Percentiles rank a stretch among this genome's conserved stretches.
These are phyloP conservation scores for Nomada fucata DNA, from an alignment of 2,888 invertebrate species.

Conservation along the genomic window DNA sequence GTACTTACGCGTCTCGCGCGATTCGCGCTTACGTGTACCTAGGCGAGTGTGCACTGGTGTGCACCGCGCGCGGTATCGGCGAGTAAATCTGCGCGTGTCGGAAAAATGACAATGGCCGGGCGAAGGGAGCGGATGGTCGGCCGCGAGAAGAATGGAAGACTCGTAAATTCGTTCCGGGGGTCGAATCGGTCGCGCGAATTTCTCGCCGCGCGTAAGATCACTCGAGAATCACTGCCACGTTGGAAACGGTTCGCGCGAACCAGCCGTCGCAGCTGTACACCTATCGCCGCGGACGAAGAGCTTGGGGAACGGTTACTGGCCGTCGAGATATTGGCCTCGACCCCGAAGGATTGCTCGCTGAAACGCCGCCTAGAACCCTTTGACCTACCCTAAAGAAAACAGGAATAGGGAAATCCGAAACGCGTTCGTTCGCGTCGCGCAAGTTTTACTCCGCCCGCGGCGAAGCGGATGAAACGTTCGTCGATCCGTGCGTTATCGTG, in stretches of 20 bases:
- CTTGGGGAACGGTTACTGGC: slow-evolving; percentile 66
- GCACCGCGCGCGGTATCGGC: not conserved
- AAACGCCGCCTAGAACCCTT: slow-evolving; percentile 28
- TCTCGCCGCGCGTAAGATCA: slow-evolving; percentile 64
- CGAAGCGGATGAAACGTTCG: slow-evolving; percentile 43
- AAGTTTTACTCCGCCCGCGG: slow-evolving; percentile 28
- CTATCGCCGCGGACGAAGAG: slow-evolving; percentile 61
- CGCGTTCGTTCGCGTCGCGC: slow-evolving; percentile 32
- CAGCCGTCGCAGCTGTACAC: slow-evolving; percentile 44
- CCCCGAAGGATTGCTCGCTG: slow-evolving; percentile 35
- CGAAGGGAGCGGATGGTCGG: not conserved
- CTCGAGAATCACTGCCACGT: slow-evolving; percentile 63
- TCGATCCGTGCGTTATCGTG: slow-evolving; percentile 40
- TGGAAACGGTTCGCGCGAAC: slow-evolving; percentile 65
- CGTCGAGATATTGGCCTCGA: slow-evolving; percentile 61
- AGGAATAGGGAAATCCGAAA: not conserved
- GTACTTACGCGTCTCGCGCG: not conserved
- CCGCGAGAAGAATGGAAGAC: slow-evolving; percentile 37
- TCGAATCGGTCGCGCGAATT: slow-evolving; percentile 60
- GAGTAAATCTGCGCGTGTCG: slow-evolving; percentile 22
- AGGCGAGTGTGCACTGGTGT: not conserved
- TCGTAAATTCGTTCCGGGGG: slow-evolving; percentile 62
- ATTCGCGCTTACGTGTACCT: not conserved
- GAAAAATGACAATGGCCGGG: slow-evolving; percentile 29
- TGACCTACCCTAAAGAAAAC: slow-evolving; percentile 28